phyloP scores from a whole-genome alignment of 1,140 invertebrate genomes.

The Rhizoglyphus robini region DNA sequence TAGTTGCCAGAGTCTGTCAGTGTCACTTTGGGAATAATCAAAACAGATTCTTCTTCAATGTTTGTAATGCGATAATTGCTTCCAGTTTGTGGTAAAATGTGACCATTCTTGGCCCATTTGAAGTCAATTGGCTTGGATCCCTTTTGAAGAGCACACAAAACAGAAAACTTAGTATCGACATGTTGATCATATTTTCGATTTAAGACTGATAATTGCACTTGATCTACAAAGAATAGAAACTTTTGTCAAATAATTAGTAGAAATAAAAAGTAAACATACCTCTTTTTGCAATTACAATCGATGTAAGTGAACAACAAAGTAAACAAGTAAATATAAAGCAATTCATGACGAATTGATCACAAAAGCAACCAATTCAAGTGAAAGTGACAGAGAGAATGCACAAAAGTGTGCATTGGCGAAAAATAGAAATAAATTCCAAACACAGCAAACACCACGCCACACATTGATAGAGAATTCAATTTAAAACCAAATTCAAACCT shows the following conservation, averaged over 20 bases:
- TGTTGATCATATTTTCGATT: neutral
- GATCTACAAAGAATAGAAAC: too few relatives aligned
- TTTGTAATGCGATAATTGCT: neutral
- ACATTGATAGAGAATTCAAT: neutral
- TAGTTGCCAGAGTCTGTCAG: neutral
- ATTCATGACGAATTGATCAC: too few relatives aligned
- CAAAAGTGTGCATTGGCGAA: too few relatives aligned
- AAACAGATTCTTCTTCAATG: neutral
- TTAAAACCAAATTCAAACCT: slow-evolving; percentile 14
- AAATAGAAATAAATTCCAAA: neutral
- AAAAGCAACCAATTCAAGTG: too few relatives aligned
- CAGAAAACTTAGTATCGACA: neutral
- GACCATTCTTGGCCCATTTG: slow-evolving; percentile 1
- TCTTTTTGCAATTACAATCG: too few relatives aligned
- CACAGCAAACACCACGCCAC: neutral
- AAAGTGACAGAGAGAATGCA: too few relatives aligned
- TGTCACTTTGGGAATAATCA: neutral
- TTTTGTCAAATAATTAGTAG: too few relatives aligned
- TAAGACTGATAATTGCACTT: too few relatives aligned
- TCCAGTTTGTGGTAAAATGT: neutral
- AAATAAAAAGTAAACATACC: too few relatives aligned
- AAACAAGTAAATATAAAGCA: too few relatives aligned
- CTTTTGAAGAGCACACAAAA: neutral
- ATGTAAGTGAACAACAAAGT: too few relatives aligned
- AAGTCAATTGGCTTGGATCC: neutral